phyloP scores from a whole-genome alignment of 2,113 vertebrate genomes.

The Drymodes brunneopygia region DNA sequence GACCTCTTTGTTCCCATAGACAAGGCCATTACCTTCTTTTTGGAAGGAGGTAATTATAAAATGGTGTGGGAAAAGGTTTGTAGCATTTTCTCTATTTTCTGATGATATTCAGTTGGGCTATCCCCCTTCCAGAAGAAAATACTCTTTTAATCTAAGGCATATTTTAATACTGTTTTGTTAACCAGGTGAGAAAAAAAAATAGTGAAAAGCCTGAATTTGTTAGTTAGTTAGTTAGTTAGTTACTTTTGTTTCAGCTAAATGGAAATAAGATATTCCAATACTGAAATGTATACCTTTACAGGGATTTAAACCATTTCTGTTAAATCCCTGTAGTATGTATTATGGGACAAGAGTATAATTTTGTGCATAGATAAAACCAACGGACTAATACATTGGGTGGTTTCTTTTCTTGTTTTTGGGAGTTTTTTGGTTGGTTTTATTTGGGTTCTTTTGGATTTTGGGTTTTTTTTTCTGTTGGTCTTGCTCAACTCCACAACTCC shows the following conservation, averaged over 20 bases:
- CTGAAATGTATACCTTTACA: not conserved
- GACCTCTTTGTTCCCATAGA: not conserved
- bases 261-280: not conserved
- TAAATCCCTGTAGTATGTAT: not conserved
- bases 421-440: not conserved
- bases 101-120: not conserved
- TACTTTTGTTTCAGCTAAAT: not conserved
- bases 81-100: not conserved
- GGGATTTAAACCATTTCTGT: not conserved
- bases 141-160: not conserved
- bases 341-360: not conserved
- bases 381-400: not conserved
- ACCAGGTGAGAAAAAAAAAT: not conserved
- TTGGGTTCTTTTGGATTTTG: accelerated
- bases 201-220: not conserved
- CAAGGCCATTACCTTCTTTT: not conserved
- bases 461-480: not conserved
- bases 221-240: not conserved
- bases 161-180: not conserved
- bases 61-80: not conserved
- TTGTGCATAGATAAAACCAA: not conserved
- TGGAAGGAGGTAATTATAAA: not conserved
- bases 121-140: not conserved
- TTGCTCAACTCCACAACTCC: not conserved
- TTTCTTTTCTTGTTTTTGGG: not conserved